Evolutionary conservation across 2,888 invertebrate genomes (phyloP).

Genomic region (Drosophila barbarae): DNA sequence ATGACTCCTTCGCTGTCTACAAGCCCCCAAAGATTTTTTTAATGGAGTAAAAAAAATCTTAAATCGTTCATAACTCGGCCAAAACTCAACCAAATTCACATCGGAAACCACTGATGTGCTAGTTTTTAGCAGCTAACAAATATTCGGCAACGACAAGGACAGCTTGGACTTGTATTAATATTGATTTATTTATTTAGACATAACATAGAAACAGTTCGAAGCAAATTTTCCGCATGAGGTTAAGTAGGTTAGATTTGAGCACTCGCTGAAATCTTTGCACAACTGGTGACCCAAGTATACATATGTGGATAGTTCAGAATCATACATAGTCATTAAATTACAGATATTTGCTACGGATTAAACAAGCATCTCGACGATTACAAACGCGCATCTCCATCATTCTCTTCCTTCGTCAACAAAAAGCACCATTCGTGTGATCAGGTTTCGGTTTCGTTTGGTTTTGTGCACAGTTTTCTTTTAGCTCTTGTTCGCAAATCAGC

Average conservation of each 20-base stretch:
- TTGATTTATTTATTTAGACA: constrained; percentile 44
- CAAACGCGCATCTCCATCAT: constrained; percentile 21
- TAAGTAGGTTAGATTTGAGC: constrained; percentile 51
- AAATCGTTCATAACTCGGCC: too few species aligned
- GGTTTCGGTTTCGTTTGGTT: constrained; percentile 37
- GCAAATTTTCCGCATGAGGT: constrained; percentile 43
- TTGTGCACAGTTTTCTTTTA: constrained; percentile 39
- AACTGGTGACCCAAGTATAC: constrained; percentile 26
- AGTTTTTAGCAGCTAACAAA: too few species aligned
- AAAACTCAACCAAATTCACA: too few species aligned
- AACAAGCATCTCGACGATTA: constrained; percentile 30
- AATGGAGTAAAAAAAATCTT: too few species aligned
- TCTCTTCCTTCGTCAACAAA: constrained; percentile 7
- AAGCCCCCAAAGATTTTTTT: too few species aligned
- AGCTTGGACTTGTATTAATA: constrained; percentile 22
- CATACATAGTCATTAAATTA: constrained; percentile 47
- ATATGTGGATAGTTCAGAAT: constrained; percentile 26
- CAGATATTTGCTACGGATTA: constrained; percentile 37
- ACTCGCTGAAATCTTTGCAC: constrained; percentile 41
- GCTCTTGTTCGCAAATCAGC: constrained; percentile 49
- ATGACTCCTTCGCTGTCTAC: too few species aligned
- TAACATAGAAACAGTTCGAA: constrained; percentile 35
- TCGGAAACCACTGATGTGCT: too few species aligned
- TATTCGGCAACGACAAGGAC: constrained; percentile 84
- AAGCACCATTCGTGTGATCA: constrained; percentile 56